Conservation (phyloP, 2,888 invertebrate species). For the Epirrita christyi region DNA sequence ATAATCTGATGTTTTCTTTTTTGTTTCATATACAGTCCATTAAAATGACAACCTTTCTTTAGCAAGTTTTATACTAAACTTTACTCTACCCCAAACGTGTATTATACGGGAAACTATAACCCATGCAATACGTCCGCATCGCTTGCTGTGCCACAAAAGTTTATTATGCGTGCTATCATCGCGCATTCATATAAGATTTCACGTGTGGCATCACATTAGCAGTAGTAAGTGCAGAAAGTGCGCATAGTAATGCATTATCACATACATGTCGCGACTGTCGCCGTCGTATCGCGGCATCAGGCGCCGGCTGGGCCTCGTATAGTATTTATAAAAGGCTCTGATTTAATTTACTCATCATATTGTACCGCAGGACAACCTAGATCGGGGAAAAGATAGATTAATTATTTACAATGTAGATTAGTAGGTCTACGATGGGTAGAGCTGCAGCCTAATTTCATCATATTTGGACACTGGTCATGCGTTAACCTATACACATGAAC, state of each 20-base stretch:
- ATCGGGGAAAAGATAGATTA: background rate
- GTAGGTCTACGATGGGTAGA: background rate
- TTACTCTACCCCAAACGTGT: too few relatives aligned
- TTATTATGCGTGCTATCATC: conserved; percentile 24
- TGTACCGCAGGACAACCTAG: background rate
- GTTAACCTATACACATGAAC: background rate
- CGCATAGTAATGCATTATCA: conserved; percentile 77
- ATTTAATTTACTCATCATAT: conserved; percentile 32
- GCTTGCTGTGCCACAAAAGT: background rate
- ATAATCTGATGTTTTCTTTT: too few relatives aligned
- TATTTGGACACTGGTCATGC: conserved; percentile 14
- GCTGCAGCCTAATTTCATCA: too few relatives aligned
- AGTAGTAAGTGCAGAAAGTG: conserved; percentile 59
- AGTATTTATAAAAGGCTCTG: conserved; percentile 10
- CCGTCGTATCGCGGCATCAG: conserved; percentile 63
- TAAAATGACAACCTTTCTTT: too few relatives aligned
- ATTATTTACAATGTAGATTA: background rate
- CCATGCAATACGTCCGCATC: too few relatives aligned
- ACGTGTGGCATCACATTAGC: conserved; percentile 42
- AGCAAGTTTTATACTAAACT: too few relatives aligned
- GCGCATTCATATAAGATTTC: conserved; percentile 28
- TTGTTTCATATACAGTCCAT: background rate
- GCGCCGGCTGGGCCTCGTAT: conserved; percentile 54
- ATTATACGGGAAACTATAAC: too few relatives aligned
- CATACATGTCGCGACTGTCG: conserved; percentile 67